Evolutionary conservation across 92 coral and sea anemone species (phyloP).

Genomic region (Micromussa lordhowensis): DNA sequence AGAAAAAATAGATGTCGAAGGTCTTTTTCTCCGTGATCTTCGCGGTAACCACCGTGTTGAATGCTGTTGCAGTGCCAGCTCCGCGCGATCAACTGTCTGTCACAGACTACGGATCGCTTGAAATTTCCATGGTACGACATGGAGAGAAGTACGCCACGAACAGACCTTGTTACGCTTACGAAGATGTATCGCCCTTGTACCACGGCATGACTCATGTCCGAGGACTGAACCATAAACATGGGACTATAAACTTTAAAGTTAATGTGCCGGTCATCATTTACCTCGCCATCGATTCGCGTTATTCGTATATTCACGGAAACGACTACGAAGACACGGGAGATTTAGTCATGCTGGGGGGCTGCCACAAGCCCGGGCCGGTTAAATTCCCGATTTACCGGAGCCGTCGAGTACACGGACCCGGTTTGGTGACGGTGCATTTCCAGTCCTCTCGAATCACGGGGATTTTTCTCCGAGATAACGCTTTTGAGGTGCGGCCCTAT

Average conservation of each 20-base stretch:
- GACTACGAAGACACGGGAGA: conserved; percentile 72
- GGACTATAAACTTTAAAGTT: conserved; percentile 65
- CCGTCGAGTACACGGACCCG: conserved; percentile 69
- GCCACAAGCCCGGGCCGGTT: conserved; percentile 70
- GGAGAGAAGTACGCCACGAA: conserved; percentile 93
- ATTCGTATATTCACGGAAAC: conserved; percentile 78
- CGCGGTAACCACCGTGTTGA: too few species aligned
- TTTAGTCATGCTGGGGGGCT: conserved; percentile 78
- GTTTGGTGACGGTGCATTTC: conserved; percentile 65
- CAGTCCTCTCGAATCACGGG: conserved; percentile 75
- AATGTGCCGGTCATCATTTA: conserved; percentile 80
- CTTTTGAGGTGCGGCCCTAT: conserved; percentile 69
- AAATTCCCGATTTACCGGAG: conserved; percentile 84
- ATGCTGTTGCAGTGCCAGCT: too few species aligned
- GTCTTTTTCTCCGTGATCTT: too few species aligned
- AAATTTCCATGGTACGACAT: conserved; percentile 85
- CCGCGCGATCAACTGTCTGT: too few species aligned
- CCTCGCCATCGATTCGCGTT: conserved; percentile 85
- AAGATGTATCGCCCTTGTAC: conserved; percentile 89
- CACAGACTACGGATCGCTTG: too few species aligned
- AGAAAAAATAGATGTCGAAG: too few species aligned
- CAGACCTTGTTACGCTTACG: conserved; percentile 74
- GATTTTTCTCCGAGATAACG: conserved; percentile 79
- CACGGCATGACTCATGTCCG: conserved; percentile 96
- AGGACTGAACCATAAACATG: conserved; percentile 84